A percentile compares a stretch with the other conserved stretches of the same genome.
These are phyloP conservation scores for Microctenopoma steveboyesi DNA, from an alignment of 2,797 vertebrate genomes.

Conservation along the genomic window DNA sequence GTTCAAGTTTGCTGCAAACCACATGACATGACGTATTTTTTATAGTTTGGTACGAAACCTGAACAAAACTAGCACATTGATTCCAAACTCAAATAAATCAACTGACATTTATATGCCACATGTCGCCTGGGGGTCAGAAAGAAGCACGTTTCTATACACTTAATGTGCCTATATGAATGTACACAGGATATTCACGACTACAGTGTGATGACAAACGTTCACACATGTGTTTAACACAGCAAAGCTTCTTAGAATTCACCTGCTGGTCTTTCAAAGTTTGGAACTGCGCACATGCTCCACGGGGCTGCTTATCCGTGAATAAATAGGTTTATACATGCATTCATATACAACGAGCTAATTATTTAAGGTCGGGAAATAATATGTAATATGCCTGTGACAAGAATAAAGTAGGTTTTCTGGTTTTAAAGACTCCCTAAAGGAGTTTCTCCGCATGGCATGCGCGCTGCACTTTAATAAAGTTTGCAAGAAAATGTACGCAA, in stretches of 20 bases:
- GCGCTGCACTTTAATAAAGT: slow-evolving; percentile 13
- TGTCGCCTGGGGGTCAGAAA: background rate
- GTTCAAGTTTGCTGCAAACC: background rate
- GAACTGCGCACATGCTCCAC: slow-evolving; percentile 22
- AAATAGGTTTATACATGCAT: background rate
- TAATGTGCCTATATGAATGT: background rate
- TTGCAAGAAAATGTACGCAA: background rate
- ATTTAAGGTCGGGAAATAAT: background rate
- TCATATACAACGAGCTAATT: background rate
- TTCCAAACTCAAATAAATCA: background rate
- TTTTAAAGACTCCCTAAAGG: slow-evolving; percentile 22
- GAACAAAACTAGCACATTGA: background rate
- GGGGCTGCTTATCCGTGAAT: background rate
- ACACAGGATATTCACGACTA: background rate
- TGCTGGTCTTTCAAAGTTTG: slow-evolving; percentile 42
- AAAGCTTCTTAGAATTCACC: slow-evolving; percentile 50
- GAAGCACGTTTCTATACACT: too few relatives aligned
- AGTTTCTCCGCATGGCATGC: slow-evolving; percentile 50
- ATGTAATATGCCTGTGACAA: slow-evolving; percentile 6
- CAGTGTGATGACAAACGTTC: background rate
- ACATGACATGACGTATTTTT: background rate
- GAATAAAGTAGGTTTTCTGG: slow-evolving; percentile 29
- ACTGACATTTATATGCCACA: background rate
- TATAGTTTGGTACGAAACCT: background rate
- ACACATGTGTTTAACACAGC: background rate